These are phyloP conservation scores for Darevskia mixta DNA, from an alignment of 2,797 vertebrate species.

Conservation along the genomic window DNA sequence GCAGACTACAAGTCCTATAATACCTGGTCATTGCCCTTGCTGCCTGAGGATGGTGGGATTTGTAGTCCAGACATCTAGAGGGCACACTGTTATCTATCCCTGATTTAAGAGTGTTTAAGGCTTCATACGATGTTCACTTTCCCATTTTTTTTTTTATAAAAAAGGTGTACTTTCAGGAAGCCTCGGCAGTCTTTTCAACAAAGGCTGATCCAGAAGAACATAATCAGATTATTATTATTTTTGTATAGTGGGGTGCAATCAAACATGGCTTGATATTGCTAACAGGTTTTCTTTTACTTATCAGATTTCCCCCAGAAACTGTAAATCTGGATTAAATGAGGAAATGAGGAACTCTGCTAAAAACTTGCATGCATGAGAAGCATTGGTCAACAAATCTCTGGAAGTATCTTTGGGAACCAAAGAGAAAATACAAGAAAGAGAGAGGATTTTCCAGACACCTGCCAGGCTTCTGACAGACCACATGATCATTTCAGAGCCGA, in stretches of 20 bases:
- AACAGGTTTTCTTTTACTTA: too few relatives aligned
- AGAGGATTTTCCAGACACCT: slow-evolving; percentile 42
- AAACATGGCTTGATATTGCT: too few relatives aligned
- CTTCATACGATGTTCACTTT: not conserved
- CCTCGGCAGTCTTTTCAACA: not conserved
- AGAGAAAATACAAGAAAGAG: slow-evolving; percentile 11
- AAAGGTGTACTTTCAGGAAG: slow-evolving; percentile 9
- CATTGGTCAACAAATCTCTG: too few relatives aligned
- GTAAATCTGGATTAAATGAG: too few relatives aligned
- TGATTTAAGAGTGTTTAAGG: not conserved
- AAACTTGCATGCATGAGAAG: too few relatives aligned
- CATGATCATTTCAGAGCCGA: slow-evolving; percentile 62
- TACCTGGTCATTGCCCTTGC: too few relatives aligned
- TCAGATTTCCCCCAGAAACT: too few relatives aligned
- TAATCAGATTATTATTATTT: not conserved
- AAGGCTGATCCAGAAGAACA: not conserved
- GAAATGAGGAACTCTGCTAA: too few relatives aligned
- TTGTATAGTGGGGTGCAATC: not conserved
- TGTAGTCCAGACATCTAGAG: too few relatives aligned
- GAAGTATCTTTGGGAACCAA: not conserved
- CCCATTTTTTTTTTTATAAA: not conserved
- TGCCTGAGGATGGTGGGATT: too few relatives aligned
- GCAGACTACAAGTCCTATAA: too few relatives aligned
- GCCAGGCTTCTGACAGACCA: slow-evolving; percentile 69
- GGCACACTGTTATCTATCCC: too few relatives aligned